Evolutionary conservation across 2,888 invertebrate species (phyloP).

Genomic region (Baccha elongata): DNA sequence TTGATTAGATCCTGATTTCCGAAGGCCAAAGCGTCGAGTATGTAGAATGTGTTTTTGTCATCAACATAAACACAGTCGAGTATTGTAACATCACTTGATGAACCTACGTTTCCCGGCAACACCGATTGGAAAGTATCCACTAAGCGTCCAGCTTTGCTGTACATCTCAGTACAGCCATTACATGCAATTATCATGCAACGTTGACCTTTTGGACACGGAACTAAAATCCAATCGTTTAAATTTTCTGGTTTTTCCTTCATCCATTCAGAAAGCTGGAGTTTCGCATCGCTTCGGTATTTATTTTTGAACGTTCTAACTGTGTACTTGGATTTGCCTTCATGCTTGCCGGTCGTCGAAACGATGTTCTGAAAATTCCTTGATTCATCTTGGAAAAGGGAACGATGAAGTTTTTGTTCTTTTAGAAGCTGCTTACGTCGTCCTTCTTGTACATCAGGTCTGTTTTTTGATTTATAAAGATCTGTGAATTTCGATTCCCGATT

Average conservation of each 20-base stretch:
- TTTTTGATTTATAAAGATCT: slow-evolving; percentile 45
- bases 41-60: slow-evolving; percentile 85
- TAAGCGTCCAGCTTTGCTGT: slow-evolving; percentile 86
- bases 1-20: slow-evolving; percentile 79
- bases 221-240: slow-evolving; percentile 88
- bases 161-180: slow-evolving; percentile 87
- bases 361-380: slow-evolving; percentile 62
- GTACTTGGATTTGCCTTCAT: slow-evolving; percentile 20
- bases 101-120: slow-evolving; percentile 78
- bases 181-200: slow-evolving; percentile 91
- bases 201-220: slow-evolving; percentile 92
- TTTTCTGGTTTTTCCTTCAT: slow-evolving; percentile 92
- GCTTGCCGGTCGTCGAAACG: slow-evolving; percentile 13
- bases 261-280: slow-evolving; percentile 97
- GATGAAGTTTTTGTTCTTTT: slow-evolving; percentile 78
- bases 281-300: slow-evolving; percentile 75
- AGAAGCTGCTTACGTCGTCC: slow-evolving; percentile 77
- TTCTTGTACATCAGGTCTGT: slow-evolving; percentile 74
- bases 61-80: slow-evolving; percentile 92
- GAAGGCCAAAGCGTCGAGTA: slow-evolving; percentile 87
- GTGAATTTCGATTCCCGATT: slow-evolving; percentile 46
- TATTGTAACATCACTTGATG: slow-evolving; percentile 80
- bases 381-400: slow-evolving; percentile 77
- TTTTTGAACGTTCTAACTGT: slow-evolving; percentile 44
- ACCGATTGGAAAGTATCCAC: slow-evolving; percentile 83